These are phyloP conservation scores for Choreutis nemorana DNA, from an alignment of 2,888 invertebrate genomes.

Conservation along the genomic window DNA sequence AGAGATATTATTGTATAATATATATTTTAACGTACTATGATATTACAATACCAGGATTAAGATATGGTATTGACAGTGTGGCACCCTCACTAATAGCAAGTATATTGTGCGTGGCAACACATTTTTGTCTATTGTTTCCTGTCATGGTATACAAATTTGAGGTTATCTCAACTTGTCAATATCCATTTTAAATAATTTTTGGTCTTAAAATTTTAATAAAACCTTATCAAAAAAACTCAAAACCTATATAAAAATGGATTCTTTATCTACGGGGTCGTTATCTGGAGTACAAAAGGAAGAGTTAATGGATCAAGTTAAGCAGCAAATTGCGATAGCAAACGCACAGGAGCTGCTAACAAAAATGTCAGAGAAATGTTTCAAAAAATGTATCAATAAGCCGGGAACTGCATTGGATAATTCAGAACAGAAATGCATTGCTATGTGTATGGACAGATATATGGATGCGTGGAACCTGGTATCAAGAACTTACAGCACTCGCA, in stretches of 20 bases:
- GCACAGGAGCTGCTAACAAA: constrained; percentile 93
- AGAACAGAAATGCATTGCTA: constrained; percentile 95
- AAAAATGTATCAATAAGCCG: constrained; percentile 91
- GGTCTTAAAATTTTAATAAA: constrained; percentile 6
- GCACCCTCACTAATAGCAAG: too few species aligned
- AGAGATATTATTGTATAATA: too few species aligned
- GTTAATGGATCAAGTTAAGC: constrained; percentile 93
- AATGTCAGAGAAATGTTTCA: constrained; percentile 98
- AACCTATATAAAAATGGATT: constrained; percentile 70
- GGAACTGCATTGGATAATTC: constrained; percentile 88
- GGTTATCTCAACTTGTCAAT: constrained; percentile 27
- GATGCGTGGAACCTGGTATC: constrained; percentile 95
- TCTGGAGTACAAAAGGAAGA: constrained; percentile 81
- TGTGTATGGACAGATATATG: constrained; percentile 99
- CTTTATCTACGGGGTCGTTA: constrained; percentile 62
- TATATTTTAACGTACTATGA: too few species aligned
- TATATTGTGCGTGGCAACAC: too few species aligned
- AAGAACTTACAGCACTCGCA: constrained; percentile 83
- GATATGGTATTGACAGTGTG: too few species aligned
- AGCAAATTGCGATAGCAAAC: constrained; percentile 93
- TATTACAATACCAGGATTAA: too few species aligned
- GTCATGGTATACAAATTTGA: constrained; percentile 25
- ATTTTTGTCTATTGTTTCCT: too few species aligned
- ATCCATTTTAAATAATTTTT: constrained; percentile 9
- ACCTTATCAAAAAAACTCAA: constrained; percentile 1